These are phyloP conservation scores for Ptyas mucosa DNA, from an alignment of 2,113 vertebrate species.

Conservation along the genomic window DNA sequence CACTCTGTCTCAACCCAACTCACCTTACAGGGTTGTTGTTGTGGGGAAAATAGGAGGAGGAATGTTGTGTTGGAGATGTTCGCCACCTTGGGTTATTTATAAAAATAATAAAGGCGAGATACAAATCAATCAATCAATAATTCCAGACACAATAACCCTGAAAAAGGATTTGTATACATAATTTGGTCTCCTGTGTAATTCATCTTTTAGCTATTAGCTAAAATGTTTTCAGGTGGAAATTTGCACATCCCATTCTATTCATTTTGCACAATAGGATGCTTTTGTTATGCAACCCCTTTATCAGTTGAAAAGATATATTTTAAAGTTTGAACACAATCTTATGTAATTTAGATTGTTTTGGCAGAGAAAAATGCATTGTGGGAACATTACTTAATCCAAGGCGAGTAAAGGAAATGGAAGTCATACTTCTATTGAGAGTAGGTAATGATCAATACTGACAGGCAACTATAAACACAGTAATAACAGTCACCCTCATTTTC, in stretches of 20 bases:
- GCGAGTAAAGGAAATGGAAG: conserved; percentile 52
- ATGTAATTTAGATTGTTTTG: conserved; percentile 29
- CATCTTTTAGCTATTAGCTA: not conserved
- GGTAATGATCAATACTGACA: conserved; percentile 57
- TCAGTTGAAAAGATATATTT: conserved; percentile 31
- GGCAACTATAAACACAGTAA: conserved; percentile 54
- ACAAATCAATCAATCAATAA: not conserved
- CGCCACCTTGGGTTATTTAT: not conserved
- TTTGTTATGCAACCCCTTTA: conserved; percentile 21
- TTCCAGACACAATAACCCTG: not conserved
- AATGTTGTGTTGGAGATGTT: not conserved
- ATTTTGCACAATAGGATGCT: not conserved
- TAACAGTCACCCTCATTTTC: conserved; percentile 34
- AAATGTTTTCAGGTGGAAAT: not conserved
- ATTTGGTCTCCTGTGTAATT: not conserved
- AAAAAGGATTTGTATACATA: not conserved
- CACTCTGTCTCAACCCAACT: not conserved
- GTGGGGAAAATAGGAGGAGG: not conserved
- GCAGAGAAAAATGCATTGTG: conserved; percentile 48
- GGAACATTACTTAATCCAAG: conserved; percentile 42
- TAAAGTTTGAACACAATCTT: conserved; percentile 14
- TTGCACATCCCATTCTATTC: not conserved
- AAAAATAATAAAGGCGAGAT: not conserved
- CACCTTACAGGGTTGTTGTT: not conserved
- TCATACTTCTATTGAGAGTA: conserved; percentile 49